Percentiles rank a stretch among this genome's conserved stretches.
Conservation (phyloP, 2,113 vertebrate genomes). For the Shinisaurus crocodilurus region DNA sequence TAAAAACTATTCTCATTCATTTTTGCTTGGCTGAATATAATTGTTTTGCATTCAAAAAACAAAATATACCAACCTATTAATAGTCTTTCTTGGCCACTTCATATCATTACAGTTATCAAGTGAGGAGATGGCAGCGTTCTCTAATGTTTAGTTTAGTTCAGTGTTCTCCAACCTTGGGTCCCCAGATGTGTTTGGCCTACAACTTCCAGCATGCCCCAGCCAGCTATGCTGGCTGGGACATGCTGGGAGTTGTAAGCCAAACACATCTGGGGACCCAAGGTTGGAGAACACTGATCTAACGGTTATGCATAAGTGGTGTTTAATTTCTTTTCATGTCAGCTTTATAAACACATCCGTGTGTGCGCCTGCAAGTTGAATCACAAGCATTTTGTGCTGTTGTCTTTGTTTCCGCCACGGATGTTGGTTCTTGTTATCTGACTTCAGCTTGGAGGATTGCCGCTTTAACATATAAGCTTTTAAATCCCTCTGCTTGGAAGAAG, state of each 20-base stretch:
- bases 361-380: slow-evolving; percentile 13
- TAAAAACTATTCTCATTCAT: neutral
- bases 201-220: too few relatives aligned
- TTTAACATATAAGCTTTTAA: slow-evolving; percentile 51
- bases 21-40: neutral
- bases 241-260: too few relatives aligned
- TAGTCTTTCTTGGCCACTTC: neutral
- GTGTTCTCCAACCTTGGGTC: too few relatives aligned
- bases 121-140: neutral
- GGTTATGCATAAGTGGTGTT: slow-evolving; percentile 42
- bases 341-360: slow-evolving; percentile 49
- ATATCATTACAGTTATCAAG: neutral
- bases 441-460: neutral
- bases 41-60: neutral
- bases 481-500: slow-evolving; percentile 54
- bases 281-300: too few relatives aligned
- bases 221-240: too few relatives aligned
- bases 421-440: slow-evolving; percentile 45
- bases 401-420: slow-evolving; percentile 25
- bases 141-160: too few relatives aligned
- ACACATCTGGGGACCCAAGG: too few relatives aligned
- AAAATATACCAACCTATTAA: neutral
- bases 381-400: neutral
- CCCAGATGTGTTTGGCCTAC: too few relatives aligned
- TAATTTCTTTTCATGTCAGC: slow-evolving; percentile 35